Evolutionary conservation across 2,113 vertebrate genomes (phyloP).

Genomic region (Deroptyus accipitrinus): DNA sequence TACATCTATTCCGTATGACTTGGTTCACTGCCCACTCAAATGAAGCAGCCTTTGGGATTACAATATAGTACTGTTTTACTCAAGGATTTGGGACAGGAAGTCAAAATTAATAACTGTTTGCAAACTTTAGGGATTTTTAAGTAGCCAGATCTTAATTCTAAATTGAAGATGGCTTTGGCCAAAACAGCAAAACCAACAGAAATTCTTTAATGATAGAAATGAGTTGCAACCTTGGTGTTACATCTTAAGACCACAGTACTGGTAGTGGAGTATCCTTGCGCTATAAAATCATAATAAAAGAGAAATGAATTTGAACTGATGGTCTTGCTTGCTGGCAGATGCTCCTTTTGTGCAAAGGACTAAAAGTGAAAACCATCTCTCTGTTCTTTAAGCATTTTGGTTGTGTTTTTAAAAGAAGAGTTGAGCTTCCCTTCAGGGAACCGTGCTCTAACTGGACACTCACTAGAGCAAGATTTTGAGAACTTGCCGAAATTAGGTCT

Average conservation of each 20-base stretch:
- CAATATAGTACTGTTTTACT: not conserved
- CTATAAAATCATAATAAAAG: not conserved
- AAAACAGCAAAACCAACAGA: not conserved
- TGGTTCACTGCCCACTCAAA: conserved; percentile 36
- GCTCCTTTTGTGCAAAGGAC: not conserved
- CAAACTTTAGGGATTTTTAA: conserved; percentile 29
- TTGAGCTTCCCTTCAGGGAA: not conserved
- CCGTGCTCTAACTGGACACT: not conserved
- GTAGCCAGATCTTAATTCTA: conserved; percentile 10
- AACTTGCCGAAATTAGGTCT: not conserved
- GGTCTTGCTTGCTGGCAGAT: not conserved
- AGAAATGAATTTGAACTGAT: not conserved
- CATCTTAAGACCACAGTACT: not conserved
- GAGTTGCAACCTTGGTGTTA: not conserved
- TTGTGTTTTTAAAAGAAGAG: not conserved
- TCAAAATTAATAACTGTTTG: conserved; percentile 6
- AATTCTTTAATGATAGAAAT: not conserved
- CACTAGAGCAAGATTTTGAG: not conserved
- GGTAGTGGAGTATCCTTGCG: not conserved
- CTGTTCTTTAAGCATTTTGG: not conserved
- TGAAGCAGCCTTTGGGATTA: conserved; percentile 37
- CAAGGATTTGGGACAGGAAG: conserved; percentile 36
- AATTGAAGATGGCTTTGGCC: not conserved
- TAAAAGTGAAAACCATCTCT: not conserved
- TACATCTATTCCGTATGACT: conserved; percentile 9